Base-by-base conservation (phyloP, 2,888 invertebrate species). In the Lampropteryx suffumata region DNA sequence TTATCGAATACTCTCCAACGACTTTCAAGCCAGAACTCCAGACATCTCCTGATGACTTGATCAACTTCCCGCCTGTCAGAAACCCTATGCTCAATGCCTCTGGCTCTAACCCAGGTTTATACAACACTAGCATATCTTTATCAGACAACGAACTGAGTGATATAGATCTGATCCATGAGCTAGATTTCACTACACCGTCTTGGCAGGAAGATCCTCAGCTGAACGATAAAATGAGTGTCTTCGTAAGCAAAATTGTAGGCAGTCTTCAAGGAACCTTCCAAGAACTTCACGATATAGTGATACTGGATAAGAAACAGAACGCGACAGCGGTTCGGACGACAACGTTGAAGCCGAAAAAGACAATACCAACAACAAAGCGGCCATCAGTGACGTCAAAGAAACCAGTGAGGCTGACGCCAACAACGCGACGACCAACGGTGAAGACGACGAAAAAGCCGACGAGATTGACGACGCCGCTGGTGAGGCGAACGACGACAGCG, bases 51-150 rank as follows among this genome's bases (percentile, higher is more conserved):
- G 94, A 95, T 65, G 94, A 96, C 55, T 82, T 93, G 13, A 93
- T 94, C 27, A 96, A 96, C 65, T 97, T 97, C 84, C 96, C 96
- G 10, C 96, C 96, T 0, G 96, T 96, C 0, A 91, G 96, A 36
- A 96, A 96, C 76, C 96, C 96, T 0, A 94, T 96, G 83, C 82
- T 96, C 0, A 96, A 96, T 56, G 93, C 93, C 64, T 94, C 95
- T 0, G 89, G 91, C 0, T 89, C 92, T 0, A 87, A 91, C 14
- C 79, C 91, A 6, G 85, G 82, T 0, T 61, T 86, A 0, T 91
- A 75, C 40, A 91, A 91, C 36, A 84, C 90, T 3, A 91, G 87
- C 14, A 76, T 91, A n/a, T 82, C 92, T 0, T 82, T 92, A 59
- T 84, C 91, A 3, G 91, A 92, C 1, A 91, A 91, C 36, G 92